Evolutionary conservation across 2,888 invertebrate genomes (phyloP).

Genomic region (Aleiodes testaceus): DNA sequence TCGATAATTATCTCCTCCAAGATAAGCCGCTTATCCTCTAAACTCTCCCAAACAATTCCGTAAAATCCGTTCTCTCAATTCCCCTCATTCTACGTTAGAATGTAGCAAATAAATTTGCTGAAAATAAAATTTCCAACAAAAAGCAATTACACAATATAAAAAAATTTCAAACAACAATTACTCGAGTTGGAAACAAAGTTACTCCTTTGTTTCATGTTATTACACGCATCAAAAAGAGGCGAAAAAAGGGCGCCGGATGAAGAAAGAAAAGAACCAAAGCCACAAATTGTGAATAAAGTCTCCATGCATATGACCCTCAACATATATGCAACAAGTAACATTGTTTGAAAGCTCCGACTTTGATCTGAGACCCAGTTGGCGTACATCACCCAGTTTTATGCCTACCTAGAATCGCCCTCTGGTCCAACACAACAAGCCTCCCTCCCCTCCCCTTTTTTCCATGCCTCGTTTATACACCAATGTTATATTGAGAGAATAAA

Average conservation of each 20-base stretch:
- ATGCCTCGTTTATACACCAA: conserved; percentile 28
- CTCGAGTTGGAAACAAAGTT: conserved; percentile 59
- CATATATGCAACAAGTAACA: conserved; percentile 61
- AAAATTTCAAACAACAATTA: conserved; percentile 18
- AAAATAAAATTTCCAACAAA: conserved; percentile 6
- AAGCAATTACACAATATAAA: conserved; percentile 3
- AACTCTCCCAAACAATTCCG: conserved; percentile 28
- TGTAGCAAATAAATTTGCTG: conserved; percentile 1
- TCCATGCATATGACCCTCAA: conserved; percentile 11
- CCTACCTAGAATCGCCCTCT: conserved; percentile 61
- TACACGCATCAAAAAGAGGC: conserved; percentile 41
- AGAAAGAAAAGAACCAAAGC: neutral
- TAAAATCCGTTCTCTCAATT: conserved; percentile 11
- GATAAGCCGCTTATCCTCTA: conserved; percentile 31
- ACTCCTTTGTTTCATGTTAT: conserved; percentile 54
- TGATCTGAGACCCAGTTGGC: conserved; percentile 68
- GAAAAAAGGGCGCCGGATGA: conserved; percentile 16
- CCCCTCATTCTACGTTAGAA: neutral
- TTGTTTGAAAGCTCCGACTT: conserved; percentile 72
- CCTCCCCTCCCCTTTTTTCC: neutral
- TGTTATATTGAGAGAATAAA: conserved; percentile 34
- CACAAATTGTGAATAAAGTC: conserved; percentile 40
- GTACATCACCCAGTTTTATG: conserved; percentile 69
- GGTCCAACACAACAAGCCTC: conserved; percentile 40
- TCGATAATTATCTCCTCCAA: conserved; percentile 32